Conservation (phyloP, 2,797 vertebrate genomes). For the Cyprinella venusta region DNA sequence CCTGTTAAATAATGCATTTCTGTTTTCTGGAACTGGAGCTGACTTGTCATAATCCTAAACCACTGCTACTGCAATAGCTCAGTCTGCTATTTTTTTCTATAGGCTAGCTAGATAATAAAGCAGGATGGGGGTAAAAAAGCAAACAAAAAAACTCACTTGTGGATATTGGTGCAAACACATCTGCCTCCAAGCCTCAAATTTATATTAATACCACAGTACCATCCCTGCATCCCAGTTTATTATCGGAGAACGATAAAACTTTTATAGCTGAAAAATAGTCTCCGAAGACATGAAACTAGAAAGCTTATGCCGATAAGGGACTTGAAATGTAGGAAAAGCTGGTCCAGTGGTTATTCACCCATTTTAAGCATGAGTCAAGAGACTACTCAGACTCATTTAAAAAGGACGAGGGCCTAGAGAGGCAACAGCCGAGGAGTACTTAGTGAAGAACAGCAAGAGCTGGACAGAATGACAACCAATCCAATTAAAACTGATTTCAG, state of each 20-base stretch:
- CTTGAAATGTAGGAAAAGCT: constrained; percentile 51
- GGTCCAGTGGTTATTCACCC: constrained; percentile 1
- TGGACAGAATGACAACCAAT: constrained; percentile 30
- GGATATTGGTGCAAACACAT: constrained; percentile 7
- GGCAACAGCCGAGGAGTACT: constrained; percentile 8
- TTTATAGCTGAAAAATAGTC: not conserved
- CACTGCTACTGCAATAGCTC: not conserved
- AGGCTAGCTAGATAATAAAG: not conserved
- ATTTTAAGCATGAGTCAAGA: constrained; percentile 33
- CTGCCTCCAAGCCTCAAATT: constrained; percentile 5
- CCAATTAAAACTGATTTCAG: constrained; percentile 32
- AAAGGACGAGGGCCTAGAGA: not conserved
- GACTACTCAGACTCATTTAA: not conserved
- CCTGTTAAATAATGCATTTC: constrained; percentile 18
- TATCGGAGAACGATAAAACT: not conserved
- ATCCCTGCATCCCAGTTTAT: not conserved
- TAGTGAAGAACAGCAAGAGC: not conserved
- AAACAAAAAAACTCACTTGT: not conserved
- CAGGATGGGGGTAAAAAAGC: not conserved
- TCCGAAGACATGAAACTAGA: not conserved
- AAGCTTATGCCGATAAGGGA: constrained; percentile 13
- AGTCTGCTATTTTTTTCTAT: not conserved
- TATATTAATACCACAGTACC: not conserved
- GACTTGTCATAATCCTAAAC: not conserved
- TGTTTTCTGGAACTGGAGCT: constrained; percentile 15